Conservation (phyloP, 2,888 invertebrate species). For the Volucella bombylans region DNA sequence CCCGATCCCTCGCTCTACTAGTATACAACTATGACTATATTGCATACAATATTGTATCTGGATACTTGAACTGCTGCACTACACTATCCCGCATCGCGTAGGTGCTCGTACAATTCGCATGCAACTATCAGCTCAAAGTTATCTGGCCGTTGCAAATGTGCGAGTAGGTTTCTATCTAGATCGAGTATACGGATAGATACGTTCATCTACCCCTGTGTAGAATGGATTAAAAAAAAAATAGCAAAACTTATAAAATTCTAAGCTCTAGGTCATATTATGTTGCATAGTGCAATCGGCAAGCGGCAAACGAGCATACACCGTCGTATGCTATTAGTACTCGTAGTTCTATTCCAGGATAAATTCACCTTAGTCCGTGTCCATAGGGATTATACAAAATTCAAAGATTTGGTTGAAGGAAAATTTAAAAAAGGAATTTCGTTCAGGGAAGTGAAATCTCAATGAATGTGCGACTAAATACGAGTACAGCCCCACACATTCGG, state of each 20-base stretch:
- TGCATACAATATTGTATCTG: neutral
- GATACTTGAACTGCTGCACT: neutral
- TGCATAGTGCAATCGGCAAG: neutral
- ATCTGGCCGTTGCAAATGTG: neutral
- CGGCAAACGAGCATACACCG: no score
- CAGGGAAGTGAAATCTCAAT: neutral
- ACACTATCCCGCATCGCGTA: neutral
- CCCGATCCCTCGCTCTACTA: no score
- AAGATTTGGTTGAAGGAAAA: neutral
- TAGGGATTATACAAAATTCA: no score
- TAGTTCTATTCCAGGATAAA: neutral
- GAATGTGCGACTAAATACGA: no score
- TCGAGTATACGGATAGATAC: neutral
- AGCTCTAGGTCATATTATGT: neutral
- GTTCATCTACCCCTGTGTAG: neutral
- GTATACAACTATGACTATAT: no score
- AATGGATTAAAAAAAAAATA: neutral
- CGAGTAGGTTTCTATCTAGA: neutral
- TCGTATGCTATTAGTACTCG: no score
- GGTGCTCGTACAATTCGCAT: neutral
- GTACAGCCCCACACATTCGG: no score
- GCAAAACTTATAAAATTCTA: slow-evolving; percentile 5
- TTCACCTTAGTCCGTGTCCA: neutral
- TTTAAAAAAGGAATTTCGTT: neutral
- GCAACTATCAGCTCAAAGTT: slow-evolving; percentile 10